A percentile compares a stretch with the other conserved stretches of the same genome.
phyloP scores from a whole-genome alignment of 2,888 invertebrate genomes.

The Sphaerophoria rueppellii region DNA sequence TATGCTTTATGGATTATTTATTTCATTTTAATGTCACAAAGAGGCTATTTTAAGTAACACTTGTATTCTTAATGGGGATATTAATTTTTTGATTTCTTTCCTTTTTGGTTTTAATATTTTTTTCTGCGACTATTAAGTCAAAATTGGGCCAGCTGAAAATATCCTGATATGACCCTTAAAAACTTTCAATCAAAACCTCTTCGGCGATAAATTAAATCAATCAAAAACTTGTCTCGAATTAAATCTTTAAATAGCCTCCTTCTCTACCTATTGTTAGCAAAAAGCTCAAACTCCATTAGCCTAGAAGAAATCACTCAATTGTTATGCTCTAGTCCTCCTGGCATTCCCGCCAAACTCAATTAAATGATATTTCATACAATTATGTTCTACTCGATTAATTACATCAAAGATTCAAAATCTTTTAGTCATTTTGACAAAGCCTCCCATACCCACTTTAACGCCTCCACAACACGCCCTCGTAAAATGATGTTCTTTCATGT shows the following conservation, averaged over 20 bases:
- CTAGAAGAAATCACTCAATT: slow-evolving; percentile 61
- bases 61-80: too few relatives aligned
- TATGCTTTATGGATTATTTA: too few relatives aligned
- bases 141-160: too few relatives aligned
- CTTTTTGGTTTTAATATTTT: too few relatives aligned
- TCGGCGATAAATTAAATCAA: not conserved
- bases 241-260: not conserved
- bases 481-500: slow-evolving; percentile 47
- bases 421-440: slow-evolving; percentile 27
- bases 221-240: not conserved
- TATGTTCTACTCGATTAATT: slow-evolving; percentile 74
- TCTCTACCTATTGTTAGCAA: not conserved
- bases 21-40: too few relatives aligned
- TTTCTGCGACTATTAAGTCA: too few relatives aligned
- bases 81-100: too few relatives aligned
- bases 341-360: slow-evolving; percentile 55
- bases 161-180: too few relatives aligned
- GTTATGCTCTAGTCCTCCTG: slow-evolving; percentile 60
- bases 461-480: not conserved
- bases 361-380: slow-evolving; percentile 69
- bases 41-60: too few relatives aligned
- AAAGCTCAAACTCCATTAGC: not conserved
- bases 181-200: not conserved
- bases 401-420: slow-evolving; percentile 61
- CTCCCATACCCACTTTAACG: not conserved